Percentiles rank a stretch among this genome's conserved stretches.
These are phyloP conservation scores for Scrobipalpa costella DNA, from an alignment of 2,888 invertebrate species.

Conservation along the genomic window DNA sequence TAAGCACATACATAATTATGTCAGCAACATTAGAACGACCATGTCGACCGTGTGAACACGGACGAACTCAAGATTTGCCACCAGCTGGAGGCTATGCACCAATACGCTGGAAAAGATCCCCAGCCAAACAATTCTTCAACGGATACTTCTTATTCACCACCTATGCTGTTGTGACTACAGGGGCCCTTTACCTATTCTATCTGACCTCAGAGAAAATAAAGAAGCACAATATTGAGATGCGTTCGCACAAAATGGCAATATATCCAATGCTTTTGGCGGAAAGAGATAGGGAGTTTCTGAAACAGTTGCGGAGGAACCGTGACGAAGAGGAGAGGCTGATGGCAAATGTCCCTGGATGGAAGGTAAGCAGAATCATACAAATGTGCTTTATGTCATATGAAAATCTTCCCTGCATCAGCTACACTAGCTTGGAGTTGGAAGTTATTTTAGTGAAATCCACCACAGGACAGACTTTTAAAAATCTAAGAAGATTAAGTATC, in stretches of 20 bases:
- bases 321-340: constrained; percentile 94
- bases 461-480: too few relatives aligned
- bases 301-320: constrained; percentile 88
- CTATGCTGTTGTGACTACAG: constrained; percentile 80
- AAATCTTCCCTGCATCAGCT: too few relatives aligned
- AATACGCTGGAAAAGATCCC: constrained; percentile 86
- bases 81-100: constrained; percentile 94
- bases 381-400: too few relatives aligned
- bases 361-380: constrained; percentile 61
- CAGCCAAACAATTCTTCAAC: constrained; percentile 85
- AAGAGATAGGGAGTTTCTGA: constrained; percentile 90
- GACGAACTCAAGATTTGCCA: constrained; percentile 90
- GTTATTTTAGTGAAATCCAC: too few relatives aligned
- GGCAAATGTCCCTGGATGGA: constrained; percentile 95
- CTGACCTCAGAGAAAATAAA: constrained; percentile 76
- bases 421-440: too few relatives aligned
- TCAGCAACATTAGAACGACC: background rate
- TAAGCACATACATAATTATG: background rate
- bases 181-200: constrained; percentile 80
- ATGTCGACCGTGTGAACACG: background rate
- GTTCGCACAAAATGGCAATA: constrained; percentile 88
- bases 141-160: constrained; percentile 84
- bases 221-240: constrained; percentile 85
- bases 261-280: constrained; percentile 91
- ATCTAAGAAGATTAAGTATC: too few relatives aligned